phyloP scores from a whole-genome alignment of 2,888 invertebrate genomes.

The Caenorhabditis angaria region DNA sequence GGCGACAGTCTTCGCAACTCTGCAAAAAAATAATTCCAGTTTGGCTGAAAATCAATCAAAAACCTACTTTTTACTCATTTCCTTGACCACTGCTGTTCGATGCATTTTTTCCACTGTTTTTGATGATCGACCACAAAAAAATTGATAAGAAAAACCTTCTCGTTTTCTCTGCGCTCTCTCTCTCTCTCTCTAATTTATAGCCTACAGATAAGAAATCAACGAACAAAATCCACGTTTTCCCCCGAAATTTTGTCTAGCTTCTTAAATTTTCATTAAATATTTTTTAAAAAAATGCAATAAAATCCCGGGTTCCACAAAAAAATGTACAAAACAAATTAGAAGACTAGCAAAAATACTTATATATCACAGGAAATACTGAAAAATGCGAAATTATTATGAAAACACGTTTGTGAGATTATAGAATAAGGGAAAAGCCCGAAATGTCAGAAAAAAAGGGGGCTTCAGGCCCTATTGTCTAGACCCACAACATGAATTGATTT shows the following conservation, averaged over 20 bases:
- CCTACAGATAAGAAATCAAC: neutral
- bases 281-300: neutral
- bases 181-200: neutral
- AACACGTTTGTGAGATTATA: neutral
- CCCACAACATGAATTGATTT: slow-evolving; percentile 56
- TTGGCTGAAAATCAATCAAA: neutral
- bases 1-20: slow-evolving; percentile 23
- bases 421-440: slow-evolving; percentile 27
- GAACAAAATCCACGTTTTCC: too few species aligned
- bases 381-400: slow-evolving; percentile 14
- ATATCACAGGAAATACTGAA: slow-evolving; percentile 25
- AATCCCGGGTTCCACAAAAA: neutral
- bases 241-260: neutral
- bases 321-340: slow-evolving; percentile 17
- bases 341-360: slow-evolving; percentile 14
- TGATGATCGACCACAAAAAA: too few species aligned
- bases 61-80: neutral
- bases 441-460: slow-evolving; percentile 7
- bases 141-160: slow-evolving; percentile 1
- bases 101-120: too few species aligned
- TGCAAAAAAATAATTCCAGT: slow-evolving; percentile 10
- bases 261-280: too few species aligned
- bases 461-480: slow-evolving; percentile 19
- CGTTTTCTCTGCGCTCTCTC: neutral
- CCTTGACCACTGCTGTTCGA: neutral